A percentile compares a stretch with the other conserved stretches of the same genome.
These are phyloP conservation scores for Polylopha cassiicola DNA, from an alignment of 2,888 invertebrate genomes.

Conservation along the genomic window DNA sequence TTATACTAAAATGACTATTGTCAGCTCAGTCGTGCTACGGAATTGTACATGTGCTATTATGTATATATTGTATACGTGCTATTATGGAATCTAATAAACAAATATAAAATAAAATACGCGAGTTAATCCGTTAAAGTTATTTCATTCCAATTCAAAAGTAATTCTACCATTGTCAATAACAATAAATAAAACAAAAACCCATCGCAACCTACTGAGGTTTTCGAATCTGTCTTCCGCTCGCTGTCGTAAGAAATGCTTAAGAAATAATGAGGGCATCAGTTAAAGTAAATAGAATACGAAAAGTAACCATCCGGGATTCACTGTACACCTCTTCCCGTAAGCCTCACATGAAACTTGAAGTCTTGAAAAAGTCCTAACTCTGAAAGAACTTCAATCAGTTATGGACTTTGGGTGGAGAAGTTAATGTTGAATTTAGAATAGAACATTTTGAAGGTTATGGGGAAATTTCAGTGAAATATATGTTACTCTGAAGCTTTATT, in stretches of 20 bases:
- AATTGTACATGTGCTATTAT: too few species aligned
- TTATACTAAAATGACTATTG: too few species aligned
- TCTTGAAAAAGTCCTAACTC: slow-evolving; percentile 31
- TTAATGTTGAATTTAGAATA: slow-evolving; percentile 28
- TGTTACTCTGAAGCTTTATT: slow-evolving; percentile 68
- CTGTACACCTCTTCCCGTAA: slow-evolving; percentile 67
- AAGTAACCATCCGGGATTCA: slow-evolving; percentile 65
- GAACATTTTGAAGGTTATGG: slow-evolving; percentile 28
- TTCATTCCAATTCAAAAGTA: too few species aligned
- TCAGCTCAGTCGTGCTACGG: too few species aligned
- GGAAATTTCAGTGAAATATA: slow-evolving; percentile 37
- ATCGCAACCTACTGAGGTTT: slow-evolving; percentile 4
- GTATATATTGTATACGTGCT: too few species aligned
- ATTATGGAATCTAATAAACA: too few species aligned
- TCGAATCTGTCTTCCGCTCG: slow-evolving; percentile 27
- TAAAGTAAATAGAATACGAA: slow-evolving; percentile 70
- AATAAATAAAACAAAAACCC: slow-evolving; percentile 7
- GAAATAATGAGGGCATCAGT: slow-evolving; percentile 64
- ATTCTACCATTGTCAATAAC: too few species aligned
- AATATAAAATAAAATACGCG: too few species aligned
- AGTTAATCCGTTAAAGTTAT: too few species aligned
- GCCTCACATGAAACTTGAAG: slow-evolving; percentile 41
- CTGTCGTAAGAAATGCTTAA: slow-evolving; percentile 50
- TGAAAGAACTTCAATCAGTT: slow-evolving; percentile 1
- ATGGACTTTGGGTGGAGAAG: neutral